These are phyloP conservation scores for Erpornis zantholeuca DNA, from an alignment of 2,113 vertebrate genomes.

Conservation along the genomic window DNA sequence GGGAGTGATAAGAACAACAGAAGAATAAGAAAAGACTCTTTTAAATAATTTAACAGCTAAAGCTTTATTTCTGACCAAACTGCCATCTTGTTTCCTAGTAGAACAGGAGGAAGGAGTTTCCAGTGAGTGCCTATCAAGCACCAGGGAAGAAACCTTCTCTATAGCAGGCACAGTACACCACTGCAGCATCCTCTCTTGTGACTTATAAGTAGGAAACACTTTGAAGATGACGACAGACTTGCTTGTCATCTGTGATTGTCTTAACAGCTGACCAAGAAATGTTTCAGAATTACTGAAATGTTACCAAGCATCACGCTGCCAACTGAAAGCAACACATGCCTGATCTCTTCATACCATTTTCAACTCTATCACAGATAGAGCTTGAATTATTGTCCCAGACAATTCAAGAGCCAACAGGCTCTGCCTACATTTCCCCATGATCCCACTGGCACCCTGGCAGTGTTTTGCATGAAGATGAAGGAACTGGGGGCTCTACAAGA, in stretches of 20 bases:
- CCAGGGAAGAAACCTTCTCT: neutral
- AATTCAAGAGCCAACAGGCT: neutral
- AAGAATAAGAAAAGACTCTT: neutral
- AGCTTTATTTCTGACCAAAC: neutral
- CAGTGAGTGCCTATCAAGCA: neutral
- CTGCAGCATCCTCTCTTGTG: neutral
- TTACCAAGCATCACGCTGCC: neutral
- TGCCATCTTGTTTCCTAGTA: neutral
- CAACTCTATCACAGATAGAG: neutral
- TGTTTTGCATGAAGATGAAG: neutral
- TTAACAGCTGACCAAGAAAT: neutral
- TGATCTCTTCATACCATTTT: neutral
- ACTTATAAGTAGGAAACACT: neutral
- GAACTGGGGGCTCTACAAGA: neutral
- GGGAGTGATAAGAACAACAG: neutral
- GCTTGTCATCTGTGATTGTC: neutral
- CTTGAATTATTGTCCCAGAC: neutral
- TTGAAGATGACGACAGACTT: neutral
- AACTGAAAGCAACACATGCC: neutral
- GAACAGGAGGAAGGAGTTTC: neutral
- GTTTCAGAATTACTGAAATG: neutral
- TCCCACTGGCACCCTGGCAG: neutral
- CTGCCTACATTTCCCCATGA: neutral
- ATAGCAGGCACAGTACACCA: neutral
- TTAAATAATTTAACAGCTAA: neutral